A percentile compares a stretch with the other conserved stretches of the same genome.
Conservation (phyloP, 2,888 invertebrate species). For the Eristalinus sepulchralis region DNA sequence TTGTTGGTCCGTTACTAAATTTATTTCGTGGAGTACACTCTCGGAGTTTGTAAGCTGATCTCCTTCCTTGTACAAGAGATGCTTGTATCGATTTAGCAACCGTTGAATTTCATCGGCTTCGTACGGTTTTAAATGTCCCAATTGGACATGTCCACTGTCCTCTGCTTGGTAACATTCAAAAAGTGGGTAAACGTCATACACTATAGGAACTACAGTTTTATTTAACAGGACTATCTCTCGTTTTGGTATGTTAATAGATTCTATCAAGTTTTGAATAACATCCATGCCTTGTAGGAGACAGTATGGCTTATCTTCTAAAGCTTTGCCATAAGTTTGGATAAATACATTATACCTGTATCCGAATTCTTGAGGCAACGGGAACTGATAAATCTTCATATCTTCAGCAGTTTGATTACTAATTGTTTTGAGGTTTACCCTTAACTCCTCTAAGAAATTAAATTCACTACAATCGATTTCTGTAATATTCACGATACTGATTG, state of each 20-base stretch:
- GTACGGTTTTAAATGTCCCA: not conserved
- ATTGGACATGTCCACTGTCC: not conserved
- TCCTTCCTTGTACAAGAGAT: not conserved
- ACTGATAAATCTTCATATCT: constrained; percentile 18
- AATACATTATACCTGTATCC: constrained; percentile 1
- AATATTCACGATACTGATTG: not conserved
- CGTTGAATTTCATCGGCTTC: constrained; percentile 1
- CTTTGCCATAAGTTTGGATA: not conserved
- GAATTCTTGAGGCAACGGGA: constrained; percentile 3
- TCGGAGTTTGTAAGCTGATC: not conserved
- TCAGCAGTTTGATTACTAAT: constrained; percentile 6
- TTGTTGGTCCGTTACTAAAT: not conserved
- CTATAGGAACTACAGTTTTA: not conserved
- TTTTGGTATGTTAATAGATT: not conserved
- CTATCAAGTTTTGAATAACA: not conserved
- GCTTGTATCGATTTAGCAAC: not conserved
- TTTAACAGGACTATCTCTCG: not conserved
- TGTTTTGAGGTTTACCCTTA: constrained; percentile 4
- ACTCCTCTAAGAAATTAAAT: constrained; percentile 9
- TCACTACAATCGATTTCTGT: constrained; percentile 10
- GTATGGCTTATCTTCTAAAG: not conserved
- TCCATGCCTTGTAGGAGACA: not conserved
- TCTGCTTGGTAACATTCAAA: not conserved
- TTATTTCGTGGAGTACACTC: no score
- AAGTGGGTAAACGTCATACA: not conserved